Percentiles rank a stretch among this genome's conserved stretches.
Evolutionary conservation across 2,888 invertebrate species (phyloP).

Genomic region (Andricus quercusramuli): DNA sequence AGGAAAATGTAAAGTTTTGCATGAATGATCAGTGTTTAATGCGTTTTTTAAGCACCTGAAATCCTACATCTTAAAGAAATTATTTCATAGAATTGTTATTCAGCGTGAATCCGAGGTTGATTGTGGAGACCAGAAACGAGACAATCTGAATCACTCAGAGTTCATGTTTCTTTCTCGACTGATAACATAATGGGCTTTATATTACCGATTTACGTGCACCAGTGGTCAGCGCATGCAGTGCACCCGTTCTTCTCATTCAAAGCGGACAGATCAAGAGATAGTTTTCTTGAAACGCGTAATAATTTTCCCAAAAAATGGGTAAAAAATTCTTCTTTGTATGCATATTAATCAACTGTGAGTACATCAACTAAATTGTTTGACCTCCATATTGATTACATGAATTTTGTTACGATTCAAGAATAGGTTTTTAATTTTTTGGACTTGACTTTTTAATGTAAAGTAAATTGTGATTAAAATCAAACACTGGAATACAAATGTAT

Average conservation of each 20-base stretch:
- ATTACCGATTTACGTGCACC: background rate
- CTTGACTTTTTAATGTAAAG: too few relatives aligned
- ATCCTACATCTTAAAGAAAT: too few relatives aligned
- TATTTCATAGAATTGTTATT: background rate
- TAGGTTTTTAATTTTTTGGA: too few relatives aligned
- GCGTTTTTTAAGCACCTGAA: too few relatives aligned
- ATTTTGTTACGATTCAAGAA: background rate
- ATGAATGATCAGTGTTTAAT: too few relatives aligned
- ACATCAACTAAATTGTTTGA: background rate
- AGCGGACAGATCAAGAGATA: background rate
- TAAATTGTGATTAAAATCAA: background rate
- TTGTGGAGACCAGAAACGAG: too few relatives aligned
- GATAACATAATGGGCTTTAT: background rate
- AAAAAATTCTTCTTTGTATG: background rate
- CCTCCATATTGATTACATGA: background rate
- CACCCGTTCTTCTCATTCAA: background rate
- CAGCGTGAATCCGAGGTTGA: too few relatives aligned
- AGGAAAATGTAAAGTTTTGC: too few relatives aligned
- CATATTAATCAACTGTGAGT: background rate
- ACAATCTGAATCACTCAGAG: constrained; percentile 3
- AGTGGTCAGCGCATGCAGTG: background rate
- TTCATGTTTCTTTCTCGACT: background rate
- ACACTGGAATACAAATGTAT: background rate
- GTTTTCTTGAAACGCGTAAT: background rate
- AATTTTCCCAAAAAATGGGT: background rate